A percentile compares a stretch with the other conserved stretches of the same genome.
Conservation (phyloP, 1,140 invertebrate genomes). For the Helicoverpa zea region DNA sequence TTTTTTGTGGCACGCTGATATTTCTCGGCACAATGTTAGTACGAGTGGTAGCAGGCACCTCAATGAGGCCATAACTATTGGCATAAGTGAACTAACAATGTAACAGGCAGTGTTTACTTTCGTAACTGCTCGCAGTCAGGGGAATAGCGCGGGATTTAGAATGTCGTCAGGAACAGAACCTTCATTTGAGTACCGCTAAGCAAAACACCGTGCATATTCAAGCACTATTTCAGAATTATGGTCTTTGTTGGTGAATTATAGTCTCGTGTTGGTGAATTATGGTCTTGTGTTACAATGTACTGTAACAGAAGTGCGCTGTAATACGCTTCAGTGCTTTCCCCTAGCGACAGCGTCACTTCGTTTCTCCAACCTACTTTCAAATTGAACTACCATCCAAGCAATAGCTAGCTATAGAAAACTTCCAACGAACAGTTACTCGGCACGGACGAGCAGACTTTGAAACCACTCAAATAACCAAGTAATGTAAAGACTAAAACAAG, state of each 20-base stretch:
- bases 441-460: conserved; percentile 9
- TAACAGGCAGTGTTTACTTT: conserved; percentile 66
- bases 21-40: conserved; percentile 52
- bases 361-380: conserved; percentile 66
- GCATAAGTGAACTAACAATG: conserved; percentile 67
- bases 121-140: conserved; percentile 70
- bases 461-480: conserved; percentile 7
- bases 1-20: conserved; percentile 49
- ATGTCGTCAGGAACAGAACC: conserved; percentile 56
- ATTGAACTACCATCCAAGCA: conserved; percentile 45
- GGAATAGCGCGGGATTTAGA: conserved; percentile 51
- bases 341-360: conserved; percentile 52
- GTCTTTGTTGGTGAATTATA: conserved; percentile 5
- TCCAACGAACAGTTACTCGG: conserved; percentile 38
- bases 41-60: conserved; percentile 58
- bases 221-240: conserved; percentile 17
- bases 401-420: conserved; percentile 49
- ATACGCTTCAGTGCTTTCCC: conserved; percentile 65
- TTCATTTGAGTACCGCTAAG: conserved; percentile 63
- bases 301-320: conserved; percentile 39
- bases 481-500: not conserved
- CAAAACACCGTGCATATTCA: conserved; percentile 38
- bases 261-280: not conserved
- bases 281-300: conserved; percentile 17
- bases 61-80: conserved; percentile 71